Conservation (phyloP, 2,888 invertebrate genomes). For the Heliconius hortense region DNA sequence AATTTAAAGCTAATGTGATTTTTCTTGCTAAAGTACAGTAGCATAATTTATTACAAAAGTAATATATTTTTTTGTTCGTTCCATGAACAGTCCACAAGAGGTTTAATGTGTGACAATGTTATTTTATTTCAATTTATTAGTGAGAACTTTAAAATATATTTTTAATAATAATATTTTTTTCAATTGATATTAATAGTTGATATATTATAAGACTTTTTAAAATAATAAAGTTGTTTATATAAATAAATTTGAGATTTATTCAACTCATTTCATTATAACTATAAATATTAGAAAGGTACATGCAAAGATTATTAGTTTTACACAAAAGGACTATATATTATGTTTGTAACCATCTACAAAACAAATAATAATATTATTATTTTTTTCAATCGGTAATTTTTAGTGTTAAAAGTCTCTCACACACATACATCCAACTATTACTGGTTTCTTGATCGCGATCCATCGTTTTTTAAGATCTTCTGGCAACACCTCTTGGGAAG, state of each 20-base stretch:
- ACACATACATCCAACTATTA: constrained; percentile 66
- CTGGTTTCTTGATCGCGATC: constrained; percentile 53
- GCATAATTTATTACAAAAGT: background rate
- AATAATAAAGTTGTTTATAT: constrained; percentile 32
- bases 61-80: background rate
- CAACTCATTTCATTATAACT: background rate
- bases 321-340: background rate
- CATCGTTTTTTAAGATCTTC: constrained; percentile 54
- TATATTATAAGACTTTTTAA: constrained; percentile 13
- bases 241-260: constrained; percentile 21
- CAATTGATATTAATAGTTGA: constrained; percentile 7
- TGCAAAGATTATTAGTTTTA: background rate
- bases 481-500: constrained; percentile 51
- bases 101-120: background rate
- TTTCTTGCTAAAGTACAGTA: constrained; percentile 2
- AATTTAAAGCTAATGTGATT: background rate
- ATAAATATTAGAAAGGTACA: background rate
- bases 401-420: constrained; percentile 48
- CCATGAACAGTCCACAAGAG: background rate
- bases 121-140: constrained; percentile 10
- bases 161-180: constrained; percentile 16
- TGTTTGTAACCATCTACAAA: background rate
- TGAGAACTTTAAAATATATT: constrained; percentile 8
- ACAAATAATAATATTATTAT: background rate
- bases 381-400: constrained; percentile 8